A percentile compares a stretch with the other conserved stretches of the same genome.
Evolutionary conservation across 2,888 invertebrate genomes (phyloP).

Genomic region (Ferrisia virgata): DNA sequence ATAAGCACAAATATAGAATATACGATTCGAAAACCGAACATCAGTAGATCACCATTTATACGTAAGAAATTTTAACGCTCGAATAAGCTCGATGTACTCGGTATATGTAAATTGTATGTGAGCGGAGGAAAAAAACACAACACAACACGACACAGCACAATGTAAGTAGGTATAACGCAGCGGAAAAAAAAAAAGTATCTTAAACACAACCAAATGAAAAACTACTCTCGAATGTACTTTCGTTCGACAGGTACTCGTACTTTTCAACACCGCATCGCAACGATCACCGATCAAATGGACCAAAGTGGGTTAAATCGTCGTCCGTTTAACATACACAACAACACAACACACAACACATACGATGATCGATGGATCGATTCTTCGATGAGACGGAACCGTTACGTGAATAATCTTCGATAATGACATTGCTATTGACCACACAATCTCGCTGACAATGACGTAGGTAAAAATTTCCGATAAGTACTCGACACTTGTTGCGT

Average conservation of each 20-base stretch:
- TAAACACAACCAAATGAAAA: not conserved
- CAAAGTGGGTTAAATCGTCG: not conserved
- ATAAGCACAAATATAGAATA: too few relatives aligned
- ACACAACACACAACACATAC: not conserved
- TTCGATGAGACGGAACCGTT: not conserved
- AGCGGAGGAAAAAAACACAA: not conserved
- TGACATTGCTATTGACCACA: slow-evolving; percentile 13
- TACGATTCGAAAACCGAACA: not conserved
- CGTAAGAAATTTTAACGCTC: not conserved
- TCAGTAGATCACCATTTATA: not conserved
- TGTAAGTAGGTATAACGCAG: too few relatives aligned
- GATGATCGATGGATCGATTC: too few relatives aligned
- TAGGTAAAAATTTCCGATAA: not conserved
- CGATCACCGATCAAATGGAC: not conserved
- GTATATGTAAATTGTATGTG: not conserved
- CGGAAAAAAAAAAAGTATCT: not conserved
- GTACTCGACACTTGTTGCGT: too few relatives aligned
- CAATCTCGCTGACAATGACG: slow-evolving; percentile 1
- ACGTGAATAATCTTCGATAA: not conserved
- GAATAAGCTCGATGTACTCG: not conserved
- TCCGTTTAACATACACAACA: not conserved
- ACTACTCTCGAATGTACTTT: not conserved
- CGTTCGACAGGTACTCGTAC: not conserved
- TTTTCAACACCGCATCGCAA: not conserved
- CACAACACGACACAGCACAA: not conserved